Conservation (phyloP, 2,888 invertebrate species). For the Microdon myrmicae region DNA sequence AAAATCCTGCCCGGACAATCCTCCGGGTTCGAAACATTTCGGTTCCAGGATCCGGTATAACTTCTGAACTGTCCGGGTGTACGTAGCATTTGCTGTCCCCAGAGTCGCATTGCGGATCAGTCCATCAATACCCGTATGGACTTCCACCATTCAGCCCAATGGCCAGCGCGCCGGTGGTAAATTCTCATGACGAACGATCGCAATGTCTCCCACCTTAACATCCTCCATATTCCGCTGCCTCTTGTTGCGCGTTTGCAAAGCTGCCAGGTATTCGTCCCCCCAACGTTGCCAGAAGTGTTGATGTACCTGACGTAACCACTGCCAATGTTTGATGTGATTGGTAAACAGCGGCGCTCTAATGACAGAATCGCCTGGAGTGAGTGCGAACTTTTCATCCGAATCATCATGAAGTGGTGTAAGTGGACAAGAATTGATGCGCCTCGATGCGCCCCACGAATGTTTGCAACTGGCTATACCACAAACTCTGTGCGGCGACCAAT, state of each 20-base stretch:
- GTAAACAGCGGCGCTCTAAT: too few species aligned
- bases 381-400: too few species aligned
- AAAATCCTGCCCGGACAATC: constrained; percentile 27
- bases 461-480: too few species aligned
- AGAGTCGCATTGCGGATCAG: constrained; percentile 29
- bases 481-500: too few species aligned
- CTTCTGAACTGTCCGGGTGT: too few species aligned
- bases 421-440: too few species aligned
- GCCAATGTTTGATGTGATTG: constrained; percentile 53
- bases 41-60: too few species aligned
- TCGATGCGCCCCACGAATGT: too few species aligned
- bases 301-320: constrained; percentile 37
- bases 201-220: constrained; percentile 44
- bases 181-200: constrained; percentile 53
- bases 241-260: constrained; percentile 18
- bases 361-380: too few species aligned
- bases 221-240: constrained; percentile 13
- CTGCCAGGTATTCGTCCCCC: constrained; percentile 17
- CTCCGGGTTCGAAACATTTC: constrained; percentile 8
- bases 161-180: constrained; percentile 36
- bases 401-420: too few species aligned
- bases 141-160: too few species aligned
- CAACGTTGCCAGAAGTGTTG: constrained; percentile 30
- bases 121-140: constrained; percentile 30
- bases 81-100: not conserved